phyloP scores from a whole-genome alignment of 1,140 invertebrate genomes.

The Heliothis subflexa region DNA sequence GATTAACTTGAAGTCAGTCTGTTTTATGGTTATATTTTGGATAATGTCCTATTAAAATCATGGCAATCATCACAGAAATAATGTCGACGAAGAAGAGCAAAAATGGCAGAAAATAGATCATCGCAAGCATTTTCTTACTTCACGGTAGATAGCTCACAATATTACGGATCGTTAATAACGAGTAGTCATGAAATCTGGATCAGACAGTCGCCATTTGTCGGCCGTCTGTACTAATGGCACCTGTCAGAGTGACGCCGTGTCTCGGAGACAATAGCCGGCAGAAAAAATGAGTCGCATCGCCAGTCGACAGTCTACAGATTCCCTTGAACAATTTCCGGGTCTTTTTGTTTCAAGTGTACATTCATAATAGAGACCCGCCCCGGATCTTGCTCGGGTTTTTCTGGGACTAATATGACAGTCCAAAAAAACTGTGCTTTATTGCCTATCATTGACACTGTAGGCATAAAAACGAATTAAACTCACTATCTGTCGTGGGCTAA shows the following conservation, averaged over 20 bases:
- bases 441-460: not conserved
- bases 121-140: too few species aligned
- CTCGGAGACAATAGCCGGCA: slow-evolving; percentile 45
- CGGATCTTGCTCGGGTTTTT: not conserved
- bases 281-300: slow-evolving; percentile 44
- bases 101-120: too few species aligned
- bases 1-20: too few species aligned
- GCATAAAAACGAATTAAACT: slow-evolving; percentile 14
- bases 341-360: slow-evolving; percentile 14
- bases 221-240: slow-evolving; percentile 61
- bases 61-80: too few species aligned
- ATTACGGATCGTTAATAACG: slow-evolving; percentile 26
- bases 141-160: not conserved
- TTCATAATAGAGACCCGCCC: not conserved
- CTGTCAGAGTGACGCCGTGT: slow-evolving; percentile 57
- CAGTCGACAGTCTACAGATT: slow-evolving; percentile 47
- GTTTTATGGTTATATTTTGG: too few species aligned
- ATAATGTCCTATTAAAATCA: too few species aligned
- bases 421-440: not conserved
- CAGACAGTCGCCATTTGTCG: slow-evolving; percentile 57
- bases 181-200: slow-evolving; percentile 37
- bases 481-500: not conserved
- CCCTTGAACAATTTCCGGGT: slow-evolving; percentile 48
- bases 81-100: too few species aligned
- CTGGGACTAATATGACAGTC: not conserved